A percentile compares a stretch with the other conserved stretches of the same genome.
Conservation (phyloP, 2,888 invertebrate genomes). For the Oscheius myriophilus region DNA sequence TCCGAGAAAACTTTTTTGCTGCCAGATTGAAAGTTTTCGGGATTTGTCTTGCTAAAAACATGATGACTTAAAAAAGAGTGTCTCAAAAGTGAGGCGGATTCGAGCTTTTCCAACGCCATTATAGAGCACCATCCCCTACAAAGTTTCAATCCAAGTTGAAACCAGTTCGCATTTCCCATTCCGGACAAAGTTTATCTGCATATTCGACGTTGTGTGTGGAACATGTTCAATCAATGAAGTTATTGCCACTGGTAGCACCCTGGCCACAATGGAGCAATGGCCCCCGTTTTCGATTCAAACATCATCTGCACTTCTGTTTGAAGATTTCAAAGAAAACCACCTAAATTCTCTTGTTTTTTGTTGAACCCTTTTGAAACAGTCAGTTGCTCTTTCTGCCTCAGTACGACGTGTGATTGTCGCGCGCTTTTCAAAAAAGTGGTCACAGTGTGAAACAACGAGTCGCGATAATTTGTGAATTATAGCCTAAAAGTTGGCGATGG, state of each 20-base stretch:
- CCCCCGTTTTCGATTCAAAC: constrained; percentile 7
- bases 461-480: constrained; percentile 23
- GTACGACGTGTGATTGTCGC: neutral
- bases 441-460: constrained; percentile 3
- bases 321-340: constrained; percentile 1
- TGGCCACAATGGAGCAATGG: constrained; percentile 20
- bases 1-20: no score
- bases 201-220: constrained; percentile 9
- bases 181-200: no score
- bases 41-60: no score
- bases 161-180: no score
- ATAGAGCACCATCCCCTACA: no score
- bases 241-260: constrained; percentile 28
- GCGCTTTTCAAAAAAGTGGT: constrained; percentile 15
- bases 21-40: no score
- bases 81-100: no score
- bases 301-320: constrained; percentile 5
- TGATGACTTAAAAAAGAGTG: no score
- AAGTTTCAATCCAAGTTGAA: no score
- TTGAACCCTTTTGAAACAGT: neutral
- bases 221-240: constrained; percentile 29
- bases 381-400: neutral
- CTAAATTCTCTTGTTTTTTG: neutral
- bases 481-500: no score
- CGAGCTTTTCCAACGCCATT: no score